Conservation (phyloP, 64 coral and sea anemone genomes). For the Montipora capricornis region DNA sequence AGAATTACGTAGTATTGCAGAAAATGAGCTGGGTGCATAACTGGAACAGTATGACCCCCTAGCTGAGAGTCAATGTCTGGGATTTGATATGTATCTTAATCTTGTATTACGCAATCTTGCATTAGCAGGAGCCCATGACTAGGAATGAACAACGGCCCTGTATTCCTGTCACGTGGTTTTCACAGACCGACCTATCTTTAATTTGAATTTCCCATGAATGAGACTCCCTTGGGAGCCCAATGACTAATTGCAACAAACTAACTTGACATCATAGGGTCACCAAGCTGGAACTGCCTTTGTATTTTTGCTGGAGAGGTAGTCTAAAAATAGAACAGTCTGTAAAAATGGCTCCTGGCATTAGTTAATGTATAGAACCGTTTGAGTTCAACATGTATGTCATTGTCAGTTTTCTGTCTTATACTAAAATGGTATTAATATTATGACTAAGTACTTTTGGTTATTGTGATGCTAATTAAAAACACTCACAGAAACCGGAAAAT, state of each 20-base stretch:
- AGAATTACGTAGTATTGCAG: not conserved
- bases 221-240: no score
- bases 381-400: not conserved
- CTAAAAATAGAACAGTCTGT: no score
- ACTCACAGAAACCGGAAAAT: constrained; percentile 2
- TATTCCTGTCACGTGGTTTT: no score
- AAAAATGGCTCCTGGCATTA: no score
- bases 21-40: not conserved
- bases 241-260: no score
- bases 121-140: not conserved
- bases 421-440: not conserved
- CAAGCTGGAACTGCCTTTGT: no score
- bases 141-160: no score
- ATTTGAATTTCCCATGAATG: no score
- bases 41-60: constrained; percentile 14
- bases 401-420: not conserved
- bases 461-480: no score
- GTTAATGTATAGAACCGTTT: not conserved
- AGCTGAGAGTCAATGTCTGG: constrained; percentile 18
- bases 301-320: no score
- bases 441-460: not conserved
- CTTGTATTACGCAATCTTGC: not conserved
- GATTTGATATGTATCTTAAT: constrained; percentile 11
- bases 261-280: no score
- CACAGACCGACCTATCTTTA: no score